phyloP scores from a whole-genome alignment of 2,797 vertebrate species.

The Ctenosaura bakeri region DNA sequence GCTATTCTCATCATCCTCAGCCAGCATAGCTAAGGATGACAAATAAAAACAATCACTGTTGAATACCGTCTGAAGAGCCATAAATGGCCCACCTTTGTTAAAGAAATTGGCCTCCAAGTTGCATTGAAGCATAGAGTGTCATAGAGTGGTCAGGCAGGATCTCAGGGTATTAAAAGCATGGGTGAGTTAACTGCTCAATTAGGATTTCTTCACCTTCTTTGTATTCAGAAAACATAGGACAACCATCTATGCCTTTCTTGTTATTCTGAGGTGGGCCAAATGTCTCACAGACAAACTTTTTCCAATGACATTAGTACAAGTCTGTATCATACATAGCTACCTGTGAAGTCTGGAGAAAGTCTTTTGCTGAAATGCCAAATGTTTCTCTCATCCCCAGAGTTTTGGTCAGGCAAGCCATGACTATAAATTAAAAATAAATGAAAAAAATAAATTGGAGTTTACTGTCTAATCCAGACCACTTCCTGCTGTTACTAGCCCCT shows the following conservation, averaged over 20 bases:
- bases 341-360: constrained; percentile 4
- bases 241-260: neutral
- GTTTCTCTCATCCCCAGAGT: neutral
- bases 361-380: neutral
- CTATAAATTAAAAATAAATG: constrained; percentile 38
- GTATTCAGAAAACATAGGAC: constrained; percentile 21
- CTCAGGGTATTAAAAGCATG: neutral
- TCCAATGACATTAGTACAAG: neutral
- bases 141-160: no score
- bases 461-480: neutral
- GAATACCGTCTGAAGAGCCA: neutral
- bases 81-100: no score
- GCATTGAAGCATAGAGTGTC: neutral
- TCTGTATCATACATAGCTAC: constrained; percentile 26
- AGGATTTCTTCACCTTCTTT: neutral
- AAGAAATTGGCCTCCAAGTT: neutral
- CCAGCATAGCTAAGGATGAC: neutral
- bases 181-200: neutral
- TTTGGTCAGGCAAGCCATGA: neutral
- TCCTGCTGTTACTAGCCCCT: neutral
- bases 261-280: constrained; percentile 30
- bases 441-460: constrained; percentile 30
- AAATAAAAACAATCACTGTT: neutral
- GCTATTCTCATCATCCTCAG: neutral
- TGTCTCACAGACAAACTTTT: neutral